Evolutionary conservation across 2,797 vertebrate species (phyloP).

Genomic region (Onychomys leucogaster): DNA sequence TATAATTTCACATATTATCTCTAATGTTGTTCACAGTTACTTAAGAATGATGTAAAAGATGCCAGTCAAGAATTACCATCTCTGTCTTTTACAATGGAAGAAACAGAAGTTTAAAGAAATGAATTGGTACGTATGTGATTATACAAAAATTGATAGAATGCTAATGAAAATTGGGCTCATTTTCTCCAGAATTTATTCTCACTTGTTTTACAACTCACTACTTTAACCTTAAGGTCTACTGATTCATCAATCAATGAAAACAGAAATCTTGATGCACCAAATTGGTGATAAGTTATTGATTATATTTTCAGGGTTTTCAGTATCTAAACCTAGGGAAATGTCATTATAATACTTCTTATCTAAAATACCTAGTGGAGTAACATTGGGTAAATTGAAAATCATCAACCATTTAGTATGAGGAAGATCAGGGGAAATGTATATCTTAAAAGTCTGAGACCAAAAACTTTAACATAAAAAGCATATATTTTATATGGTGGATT

Average conservation of each 20-base stretch:
- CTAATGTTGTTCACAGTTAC: not conserved
- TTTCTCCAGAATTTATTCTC: slow-evolving; percentile 6
- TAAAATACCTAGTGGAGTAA: slow-evolving; percentile 9
- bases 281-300: not conserved
- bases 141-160: not conserved
- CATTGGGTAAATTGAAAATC: not conserved
- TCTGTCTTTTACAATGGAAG: not conserved
- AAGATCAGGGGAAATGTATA: not conserved
- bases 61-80: not conserved
- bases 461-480: not conserved
- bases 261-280: not conserved
- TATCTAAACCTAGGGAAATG: not conserved
- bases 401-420: not conserved
- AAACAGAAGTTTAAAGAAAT: slow-evolving; percentile 31
- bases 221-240: not conserved
- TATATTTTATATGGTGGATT: not conserved
- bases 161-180: not conserved
- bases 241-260: not conserved
- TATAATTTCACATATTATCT: not conserved
- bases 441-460: not conserved
- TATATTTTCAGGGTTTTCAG: slow-evolving; percentile 6
- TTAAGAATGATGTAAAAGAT: slow-evolving; percentile 10
- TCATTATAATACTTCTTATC: not conserved
- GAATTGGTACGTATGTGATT: not conserved
- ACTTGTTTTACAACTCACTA: not conserved